Evolutionary conservation across 2,797 vertebrate genomes (phyloP).

Genomic region (Danio tinwini): DNA sequence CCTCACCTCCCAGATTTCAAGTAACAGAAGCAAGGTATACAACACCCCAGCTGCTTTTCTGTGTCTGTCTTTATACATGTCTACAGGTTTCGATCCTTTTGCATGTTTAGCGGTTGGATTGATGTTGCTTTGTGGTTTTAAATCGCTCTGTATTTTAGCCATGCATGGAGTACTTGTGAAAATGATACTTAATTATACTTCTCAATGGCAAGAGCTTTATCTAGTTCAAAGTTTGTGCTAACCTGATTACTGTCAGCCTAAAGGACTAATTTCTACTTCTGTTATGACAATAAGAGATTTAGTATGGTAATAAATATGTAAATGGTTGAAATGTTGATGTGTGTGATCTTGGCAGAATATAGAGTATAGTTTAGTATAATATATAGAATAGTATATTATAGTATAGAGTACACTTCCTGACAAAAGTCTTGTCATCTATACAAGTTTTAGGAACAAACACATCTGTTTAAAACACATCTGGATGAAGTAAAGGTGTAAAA

Average conservation of each 20-base stretch:
- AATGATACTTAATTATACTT: background rate
- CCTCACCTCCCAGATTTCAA: constrained; percentile 71
- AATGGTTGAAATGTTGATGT: too few species aligned
- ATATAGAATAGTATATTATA: too few species aligned
- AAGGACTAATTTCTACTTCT: background rate
- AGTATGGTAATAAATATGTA: too few species aligned
- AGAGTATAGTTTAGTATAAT: too few species aligned
- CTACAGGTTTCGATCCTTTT: constrained; percentile 38
- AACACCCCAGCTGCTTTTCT: constrained; percentile 1
- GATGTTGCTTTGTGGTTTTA: constrained; percentile 15
- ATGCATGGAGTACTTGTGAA: background rate
- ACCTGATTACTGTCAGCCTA: constrained; percentile 4
- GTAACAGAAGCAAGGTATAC: constrained; percentile 79
- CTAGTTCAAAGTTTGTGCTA: background rate
- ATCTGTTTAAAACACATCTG: too few species aligned
- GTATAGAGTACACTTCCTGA: too few species aligned
- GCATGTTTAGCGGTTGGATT: background rate
- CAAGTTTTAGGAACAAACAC: too few species aligned
- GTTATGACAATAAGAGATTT: too few species aligned
- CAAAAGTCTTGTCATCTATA: too few species aligned
- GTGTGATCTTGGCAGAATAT: too few species aligned
- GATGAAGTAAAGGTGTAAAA: too few species aligned
- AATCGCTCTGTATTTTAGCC: constrained; percentile 21
- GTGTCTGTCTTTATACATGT: constrained; percentile 38
- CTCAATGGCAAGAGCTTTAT: background rate